Evolutionary conservation across 2,888 invertebrate species (phyloP).

Genomic region (Phyllotreta striolata): DNA sequence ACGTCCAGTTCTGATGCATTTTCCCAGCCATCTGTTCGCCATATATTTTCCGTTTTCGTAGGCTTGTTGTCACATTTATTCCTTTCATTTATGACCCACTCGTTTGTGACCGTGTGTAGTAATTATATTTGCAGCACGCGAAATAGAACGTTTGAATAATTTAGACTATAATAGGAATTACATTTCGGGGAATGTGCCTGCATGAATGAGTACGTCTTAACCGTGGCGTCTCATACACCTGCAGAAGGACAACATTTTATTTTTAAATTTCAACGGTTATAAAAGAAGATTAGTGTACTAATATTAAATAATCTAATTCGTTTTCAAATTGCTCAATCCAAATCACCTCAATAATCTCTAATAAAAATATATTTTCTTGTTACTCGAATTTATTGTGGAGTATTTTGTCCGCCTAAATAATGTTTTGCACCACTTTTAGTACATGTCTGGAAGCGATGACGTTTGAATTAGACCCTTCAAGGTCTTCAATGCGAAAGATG

Average conservation of each 20-base stretch:
- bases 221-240: background rate
- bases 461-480: background rate
- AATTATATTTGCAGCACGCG: conserved; percentile 38
- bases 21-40: background rate
- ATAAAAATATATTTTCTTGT: no score
- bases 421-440: no score
- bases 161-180: conserved; percentile 35
- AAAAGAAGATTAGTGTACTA: no score
- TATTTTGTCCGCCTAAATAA: no score
- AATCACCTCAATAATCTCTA: no score
- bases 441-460: background rate
- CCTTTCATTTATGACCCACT: conserved; percentile 37
- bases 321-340: no score
- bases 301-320: no score
- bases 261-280: no score
- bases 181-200: conserved; percentile 9
- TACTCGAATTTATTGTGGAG: no score
- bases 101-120: conserved; percentile 35
- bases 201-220: conserved; percentile 12
- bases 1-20: background rate
- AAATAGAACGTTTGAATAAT: conserved; percentile 39
- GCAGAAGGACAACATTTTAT: no score
- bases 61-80: conserved; percentile 21
- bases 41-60: conserved; percentile 5
- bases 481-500: background rate